Conservation (phyloP, 2,888 invertebrate species). For the Ormyrus nitidulus region DNA sequence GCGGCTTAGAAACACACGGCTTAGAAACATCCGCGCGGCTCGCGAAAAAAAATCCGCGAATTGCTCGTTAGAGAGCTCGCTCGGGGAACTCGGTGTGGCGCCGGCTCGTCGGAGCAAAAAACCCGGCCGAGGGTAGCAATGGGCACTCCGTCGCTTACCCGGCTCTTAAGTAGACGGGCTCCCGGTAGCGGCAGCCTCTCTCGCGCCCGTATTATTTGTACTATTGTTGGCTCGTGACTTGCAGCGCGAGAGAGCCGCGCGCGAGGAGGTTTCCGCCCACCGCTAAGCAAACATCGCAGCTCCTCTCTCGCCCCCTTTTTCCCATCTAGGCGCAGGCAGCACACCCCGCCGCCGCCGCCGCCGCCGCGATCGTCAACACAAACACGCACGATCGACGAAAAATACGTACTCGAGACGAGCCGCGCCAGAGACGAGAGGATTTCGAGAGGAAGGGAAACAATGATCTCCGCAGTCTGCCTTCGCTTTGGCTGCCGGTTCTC, state of each 20-base stretch:
- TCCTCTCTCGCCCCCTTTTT: constrained; percentile 4
- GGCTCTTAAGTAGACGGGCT: not conserved
- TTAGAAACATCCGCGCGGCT: no score
- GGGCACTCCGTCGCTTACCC: not conserved
- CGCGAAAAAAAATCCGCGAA: no score
- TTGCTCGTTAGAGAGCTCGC: no score
- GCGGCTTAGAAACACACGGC: no score
- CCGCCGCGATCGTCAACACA: constrained; percentile 33
- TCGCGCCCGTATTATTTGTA: constrained; percentile 74
- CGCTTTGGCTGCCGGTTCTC: constrained; percentile 26
- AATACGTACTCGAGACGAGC: constrained; percentile 55
- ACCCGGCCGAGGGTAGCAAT: no score
- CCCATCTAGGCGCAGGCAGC: not conserved
- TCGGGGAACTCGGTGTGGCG: no score
- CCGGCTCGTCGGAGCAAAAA: no score
- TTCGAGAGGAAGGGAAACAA: constrained; percentile 61
- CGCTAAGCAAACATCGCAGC: constrained; percentile 69
- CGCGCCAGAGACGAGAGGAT: constrained; percentile 12
- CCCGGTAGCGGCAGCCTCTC: constrained; percentile 4
- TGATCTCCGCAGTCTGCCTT: constrained; percentile 25
- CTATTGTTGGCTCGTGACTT: constrained; percentile 75
- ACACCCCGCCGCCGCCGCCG: not conserved
- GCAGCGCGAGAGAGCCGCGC: constrained; percentile 63
- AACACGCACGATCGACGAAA: constrained; percentile 31
- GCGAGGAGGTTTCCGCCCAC: constrained; percentile 68